These are phyloP conservation scores for Drosophila mayaguana DNA, from an alignment of 2,888 invertebrate species.

Conservation along the genomic window DNA sequence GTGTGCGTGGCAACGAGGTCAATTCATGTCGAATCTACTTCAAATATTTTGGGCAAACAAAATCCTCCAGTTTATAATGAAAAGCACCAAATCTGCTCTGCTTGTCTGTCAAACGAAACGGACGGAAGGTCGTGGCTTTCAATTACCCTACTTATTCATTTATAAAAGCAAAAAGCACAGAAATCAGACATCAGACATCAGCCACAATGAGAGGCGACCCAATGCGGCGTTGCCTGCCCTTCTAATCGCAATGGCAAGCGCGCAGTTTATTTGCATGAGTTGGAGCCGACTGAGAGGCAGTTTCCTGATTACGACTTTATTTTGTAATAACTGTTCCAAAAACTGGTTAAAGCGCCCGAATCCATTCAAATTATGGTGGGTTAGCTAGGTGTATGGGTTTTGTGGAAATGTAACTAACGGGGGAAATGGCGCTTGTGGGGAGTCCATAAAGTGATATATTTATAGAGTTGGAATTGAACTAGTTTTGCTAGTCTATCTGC, in stretches of 20 bases:
- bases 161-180: conserved; percentile 20
- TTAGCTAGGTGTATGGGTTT: background rate
- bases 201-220: conserved; percentile 19
- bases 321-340: conserved; percentile 12
- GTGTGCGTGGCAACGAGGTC: conserved; percentile 39
- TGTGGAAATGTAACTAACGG: background rate
- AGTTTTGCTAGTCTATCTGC: background rate
- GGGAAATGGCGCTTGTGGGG: background rate
- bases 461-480: background rate
- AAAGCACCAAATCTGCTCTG: conserved; percentile 61
- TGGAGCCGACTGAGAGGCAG: background rate
- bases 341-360: conserved; percentile 4
- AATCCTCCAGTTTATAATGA: conserved; percentile 43
- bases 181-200: conserved; percentile 30
- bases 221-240: conserved; percentile 37
- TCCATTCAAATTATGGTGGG: background rate
- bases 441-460: background rate
- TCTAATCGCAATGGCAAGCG: conserved; percentile 54
- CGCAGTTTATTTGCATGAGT: conserved; percentile 30
- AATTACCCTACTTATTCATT: conserved; percentile 60
- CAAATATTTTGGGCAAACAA: conserved; percentile 31
- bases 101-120: conserved; percentile 53
- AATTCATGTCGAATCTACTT: conserved; percentile 36
- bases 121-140: conserved; percentile 66
- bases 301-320: conserved; percentile 14